These are phyloP conservation scores for Apostichopus japonicus DNA, from an alignment of 35 echinoderm and acorn worm species.

Conservation along the genomic window DNA sequence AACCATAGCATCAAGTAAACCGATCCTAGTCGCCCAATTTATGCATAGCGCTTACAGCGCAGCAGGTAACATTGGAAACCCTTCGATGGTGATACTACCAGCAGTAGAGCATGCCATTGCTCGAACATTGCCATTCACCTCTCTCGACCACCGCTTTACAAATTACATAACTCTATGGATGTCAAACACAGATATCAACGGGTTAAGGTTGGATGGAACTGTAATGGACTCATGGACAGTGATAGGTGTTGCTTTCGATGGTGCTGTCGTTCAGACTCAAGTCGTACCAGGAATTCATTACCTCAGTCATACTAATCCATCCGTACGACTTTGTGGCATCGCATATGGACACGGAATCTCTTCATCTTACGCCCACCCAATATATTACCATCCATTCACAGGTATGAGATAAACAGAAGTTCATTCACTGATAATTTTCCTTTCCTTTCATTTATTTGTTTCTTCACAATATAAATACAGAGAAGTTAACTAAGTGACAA, in stretches of 20 bases:
- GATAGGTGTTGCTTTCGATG: neutral
- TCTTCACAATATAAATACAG: too few species aligned
- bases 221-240: neutral
- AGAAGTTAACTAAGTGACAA: too few species aligned
- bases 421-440: too few species aligned
- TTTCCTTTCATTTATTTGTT: too few species aligned
- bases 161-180: conserved; percentile 24
- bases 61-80: neutral
- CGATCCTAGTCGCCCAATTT: conserved; percentile 34
- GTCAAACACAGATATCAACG: neutral
- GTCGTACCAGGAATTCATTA: neutral
- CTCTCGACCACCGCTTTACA: neutral
- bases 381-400: conserved; percentile 25
- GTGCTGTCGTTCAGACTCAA: neutral
- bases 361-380: conserved; percentile 6
- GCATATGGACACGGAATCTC: neutral
- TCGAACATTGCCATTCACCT: neutral
- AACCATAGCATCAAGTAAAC: neutral
- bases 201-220: neutral
- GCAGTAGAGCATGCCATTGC: conserved; percentile 17
- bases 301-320: neutral
- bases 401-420: neutral
- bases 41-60: neutral
- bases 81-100: conserved; percentile 19
- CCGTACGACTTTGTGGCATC: conserved; percentile 12